Evolutionary conservation across 2,113 vertebrate species (phyloP).

Genomic region (Macaca nemestrina): DNA sequence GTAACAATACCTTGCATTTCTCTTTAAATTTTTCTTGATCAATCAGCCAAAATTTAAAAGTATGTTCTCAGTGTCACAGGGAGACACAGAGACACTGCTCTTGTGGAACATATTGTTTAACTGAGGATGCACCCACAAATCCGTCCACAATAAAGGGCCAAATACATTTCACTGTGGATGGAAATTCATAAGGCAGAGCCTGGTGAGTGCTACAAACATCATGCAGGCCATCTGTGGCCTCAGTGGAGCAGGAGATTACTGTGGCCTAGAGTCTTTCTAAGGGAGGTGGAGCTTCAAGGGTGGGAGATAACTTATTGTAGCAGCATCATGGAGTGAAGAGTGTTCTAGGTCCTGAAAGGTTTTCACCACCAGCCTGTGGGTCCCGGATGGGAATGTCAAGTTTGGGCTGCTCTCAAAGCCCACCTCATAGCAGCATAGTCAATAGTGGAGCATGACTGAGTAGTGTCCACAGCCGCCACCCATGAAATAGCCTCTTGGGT

Average conservation of each 20-base stretch:
- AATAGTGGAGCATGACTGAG: neutral
- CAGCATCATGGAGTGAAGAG: too few species aligned
- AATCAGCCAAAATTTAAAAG: neutral
- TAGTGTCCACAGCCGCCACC: accelerated
- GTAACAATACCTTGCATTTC: neutral
- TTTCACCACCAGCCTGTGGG: neutral
- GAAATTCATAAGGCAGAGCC: neutral
- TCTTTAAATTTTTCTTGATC: neutral
- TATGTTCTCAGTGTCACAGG: neutral
- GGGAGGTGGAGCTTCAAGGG: too few species aligned
- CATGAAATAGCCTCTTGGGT: accelerated
- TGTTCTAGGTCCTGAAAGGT: neutral
- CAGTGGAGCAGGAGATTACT: neutral
- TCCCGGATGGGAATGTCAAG: neutral
- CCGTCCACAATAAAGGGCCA: neutral
- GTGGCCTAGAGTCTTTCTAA: neutral
- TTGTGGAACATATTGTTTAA: neutral
- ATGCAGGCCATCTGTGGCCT: neutral
- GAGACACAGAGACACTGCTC: neutral
- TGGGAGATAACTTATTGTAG: neutral
- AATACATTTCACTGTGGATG: neutral
- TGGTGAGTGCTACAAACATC: neutral
- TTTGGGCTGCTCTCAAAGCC: neutral
- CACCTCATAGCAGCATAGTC: accelerated
- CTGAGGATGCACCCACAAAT: neutral